Conservation (phyloP, 2,797 vertebrate genomes). For the Darevskia nairensis region DNA sequence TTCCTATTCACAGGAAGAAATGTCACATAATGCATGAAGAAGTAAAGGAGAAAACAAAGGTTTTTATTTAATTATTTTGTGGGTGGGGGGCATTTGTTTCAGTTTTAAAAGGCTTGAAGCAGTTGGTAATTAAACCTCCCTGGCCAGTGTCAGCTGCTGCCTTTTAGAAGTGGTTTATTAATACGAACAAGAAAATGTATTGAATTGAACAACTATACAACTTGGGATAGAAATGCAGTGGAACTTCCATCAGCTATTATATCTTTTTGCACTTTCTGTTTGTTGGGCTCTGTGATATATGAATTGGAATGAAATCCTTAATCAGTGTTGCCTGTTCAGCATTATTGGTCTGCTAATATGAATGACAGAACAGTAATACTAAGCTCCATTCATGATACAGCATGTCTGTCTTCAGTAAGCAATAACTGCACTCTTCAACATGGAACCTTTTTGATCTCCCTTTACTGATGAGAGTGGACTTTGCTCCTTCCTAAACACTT, state of each 20-base stretch:
- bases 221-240: background rate
- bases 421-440: constrained; percentile 32
- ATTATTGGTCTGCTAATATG: constrained; percentile 2
- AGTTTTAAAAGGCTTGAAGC: background rate
- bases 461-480: constrained; percentile 27
- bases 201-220: background rate
- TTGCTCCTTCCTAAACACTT: constrained; percentile 49
- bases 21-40: background rate
- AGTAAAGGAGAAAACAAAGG: background rate
- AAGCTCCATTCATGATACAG: constrained; percentile 19
- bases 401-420: constrained; percentile 38
- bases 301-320: background rate
- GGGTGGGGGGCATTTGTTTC: background rate
- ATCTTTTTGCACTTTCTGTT: background rate
- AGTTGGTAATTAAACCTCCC: background rate
- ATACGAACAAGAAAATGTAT: constrained; percentile 6
- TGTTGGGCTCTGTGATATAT: background rate
- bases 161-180: constrained; percentile 23
- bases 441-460: constrained; percentile 41
- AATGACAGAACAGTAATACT: constrained; percentile 17
- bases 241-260: background rate
- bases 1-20: background rate
- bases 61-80: no score
- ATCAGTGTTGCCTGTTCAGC: background rate
- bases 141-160: background rate